A percentile compares a stretch with the other conserved stretches of the same genome.
Conservation (phyloP, 2,888 invertebrate species). For the Acanthosepion lycidas region DNA sequence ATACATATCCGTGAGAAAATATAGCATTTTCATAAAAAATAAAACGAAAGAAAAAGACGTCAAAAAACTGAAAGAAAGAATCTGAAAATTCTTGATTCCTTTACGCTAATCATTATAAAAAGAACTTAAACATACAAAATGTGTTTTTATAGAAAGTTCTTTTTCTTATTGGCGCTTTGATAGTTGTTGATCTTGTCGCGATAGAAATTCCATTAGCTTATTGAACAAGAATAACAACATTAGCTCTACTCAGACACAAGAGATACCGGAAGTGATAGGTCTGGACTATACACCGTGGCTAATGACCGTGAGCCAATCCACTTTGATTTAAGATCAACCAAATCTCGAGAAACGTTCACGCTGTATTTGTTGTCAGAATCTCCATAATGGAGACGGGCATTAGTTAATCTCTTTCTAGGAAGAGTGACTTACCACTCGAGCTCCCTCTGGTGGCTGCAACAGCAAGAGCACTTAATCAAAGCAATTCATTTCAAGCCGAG, state of each 20-base stretch:
- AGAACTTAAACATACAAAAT: neutral
- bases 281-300: neutral
- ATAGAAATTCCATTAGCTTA: constrained; percentile 2
- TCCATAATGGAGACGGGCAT: neutral
- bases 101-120: no score
- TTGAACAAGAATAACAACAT: neutral
- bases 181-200: neutral
- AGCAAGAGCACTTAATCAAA: neutral
- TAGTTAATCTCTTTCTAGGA: neutral
- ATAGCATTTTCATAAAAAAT: no score
- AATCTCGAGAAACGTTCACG: neutral
- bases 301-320: neutral
- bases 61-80: no score
- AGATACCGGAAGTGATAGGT: neutral
- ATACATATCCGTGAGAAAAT: no score
- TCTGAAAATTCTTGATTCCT: no score
- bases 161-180: neutral
- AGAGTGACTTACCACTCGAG: neutral
- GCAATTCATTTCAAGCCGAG: neutral
- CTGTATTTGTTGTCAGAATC: constrained; percentile 12
- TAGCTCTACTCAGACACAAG: neutral
- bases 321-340: neutral
- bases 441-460: neutral
- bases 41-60: no score
- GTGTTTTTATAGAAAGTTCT: neutral